These are phyloP conservation scores for Augiades crinisus DNA, from an alignment of 2,888 invertebrate genomes.

Conservation along the genomic window DNA sequence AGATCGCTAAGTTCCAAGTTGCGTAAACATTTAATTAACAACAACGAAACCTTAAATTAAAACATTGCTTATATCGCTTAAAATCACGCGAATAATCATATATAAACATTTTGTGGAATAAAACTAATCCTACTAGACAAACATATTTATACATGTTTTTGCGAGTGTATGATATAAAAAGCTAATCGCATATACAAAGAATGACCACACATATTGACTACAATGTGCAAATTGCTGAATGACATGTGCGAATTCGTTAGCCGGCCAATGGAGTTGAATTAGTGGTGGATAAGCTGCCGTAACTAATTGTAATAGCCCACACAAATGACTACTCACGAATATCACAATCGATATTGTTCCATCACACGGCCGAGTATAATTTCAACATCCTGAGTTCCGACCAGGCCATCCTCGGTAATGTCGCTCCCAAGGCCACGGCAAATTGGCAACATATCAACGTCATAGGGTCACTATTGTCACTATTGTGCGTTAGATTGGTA, in stretches of 20 bases:
- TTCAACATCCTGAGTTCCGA: slow-evolving; percentile 16
- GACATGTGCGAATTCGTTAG: slow-evolving; percentile 1
- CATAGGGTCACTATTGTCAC: too few relatives aligned
- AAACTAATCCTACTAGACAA: too few relatives aligned
- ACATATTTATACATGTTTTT: too few relatives aligned
- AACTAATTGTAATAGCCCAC: slow-evolving; percentile 8
- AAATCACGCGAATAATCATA: too few relatives aligned
- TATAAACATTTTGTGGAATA: too few relatives aligned
- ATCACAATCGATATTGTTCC: slow-evolving; percentile 13
- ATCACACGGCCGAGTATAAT: slow-evolving; percentile 10
- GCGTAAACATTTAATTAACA: too few relatives aligned
- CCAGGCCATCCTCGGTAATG: slow-evolving; percentile 8
- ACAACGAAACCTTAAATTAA: too few relatives aligned
- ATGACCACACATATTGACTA: too few relatives aligned
- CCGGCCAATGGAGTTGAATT: background rate
- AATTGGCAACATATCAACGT: slow-evolving; percentile 2
- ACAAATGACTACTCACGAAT: background rate
- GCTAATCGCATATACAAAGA: too few relatives aligned
- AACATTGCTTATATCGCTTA: too few relatives aligned
- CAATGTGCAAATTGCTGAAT: slow-evolving; percentile 1
- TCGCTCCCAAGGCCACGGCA: slow-evolving; percentile 3
- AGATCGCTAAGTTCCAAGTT: too few relatives aligned
- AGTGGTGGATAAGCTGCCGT: slow-evolving; percentile 12
- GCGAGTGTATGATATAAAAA: background rate
- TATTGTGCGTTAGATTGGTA: slow-evolving; percentile 1